These are phyloP conservation scores for Benitochromis conjunctus DNA, from an alignment of 2,113 vertebrate genomes.

Conservation along the genomic window DNA sequence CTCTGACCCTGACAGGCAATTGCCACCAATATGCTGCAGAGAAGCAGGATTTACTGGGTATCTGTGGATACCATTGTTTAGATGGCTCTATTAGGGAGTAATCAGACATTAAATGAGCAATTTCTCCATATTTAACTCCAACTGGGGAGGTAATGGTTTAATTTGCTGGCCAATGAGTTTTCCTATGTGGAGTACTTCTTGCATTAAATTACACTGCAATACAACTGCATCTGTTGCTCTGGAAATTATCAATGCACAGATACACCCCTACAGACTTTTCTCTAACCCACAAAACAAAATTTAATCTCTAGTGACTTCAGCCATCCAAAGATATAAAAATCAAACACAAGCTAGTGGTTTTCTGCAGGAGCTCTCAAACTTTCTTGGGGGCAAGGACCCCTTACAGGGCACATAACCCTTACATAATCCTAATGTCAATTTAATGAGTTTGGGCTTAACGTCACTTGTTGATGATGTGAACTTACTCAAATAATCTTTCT, in stretches of 20 bases:
- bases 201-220: constrained; percentile 44
- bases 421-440: background rate
- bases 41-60: constrained; percentile 40
- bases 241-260: background rate
- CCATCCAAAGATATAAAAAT: background rate
- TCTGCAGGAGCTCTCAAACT: background rate
- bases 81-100: constrained; percentile 60
- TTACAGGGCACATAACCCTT: background rate
- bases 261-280: background rate
- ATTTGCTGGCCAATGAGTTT: constrained; percentile 68
- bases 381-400: background rate
- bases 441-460: background rate
- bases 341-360: background rate
- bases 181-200: constrained; percentile 30
- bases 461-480: background rate
- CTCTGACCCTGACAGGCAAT: constrained; percentile 32
- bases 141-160: constrained; percentile 65
- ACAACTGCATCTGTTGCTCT: constrained; percentile 26
- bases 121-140: constrained; percentile 71
- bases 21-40: constrained; percentile 40
- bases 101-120: constrained; percentile 72
- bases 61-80: constrained; percentile 55
- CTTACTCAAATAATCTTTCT: background rate
- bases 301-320: background rate
- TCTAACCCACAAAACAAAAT: background rate